Base-by-base conservation (phyloP, 1,140 invertebrate species). In the Polypedilum pembai region DNA sequence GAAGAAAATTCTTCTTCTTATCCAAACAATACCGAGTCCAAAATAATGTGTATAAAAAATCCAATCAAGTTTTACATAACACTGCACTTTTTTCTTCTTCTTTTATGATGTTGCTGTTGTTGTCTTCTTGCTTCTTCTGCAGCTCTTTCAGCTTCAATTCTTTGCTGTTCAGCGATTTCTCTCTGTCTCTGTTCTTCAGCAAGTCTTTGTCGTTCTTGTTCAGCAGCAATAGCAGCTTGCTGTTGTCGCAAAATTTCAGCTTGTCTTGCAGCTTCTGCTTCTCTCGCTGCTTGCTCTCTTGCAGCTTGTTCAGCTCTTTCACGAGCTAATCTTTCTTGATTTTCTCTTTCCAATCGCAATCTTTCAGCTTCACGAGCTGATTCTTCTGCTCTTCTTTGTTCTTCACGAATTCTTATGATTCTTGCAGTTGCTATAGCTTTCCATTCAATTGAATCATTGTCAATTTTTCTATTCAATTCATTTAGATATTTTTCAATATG, bases 341-440 rank as follows among this genome's bases (percentile, higher is more conserved):
- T 18, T 8, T 20, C 20, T 69, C 17, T n/a, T 21, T 69, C 17
- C 4, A 7, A 4, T 69, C 65, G 3, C 18, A 69, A 20, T 8
- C 65, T 18, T 69, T 69, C 65, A 69, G 65, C 65, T 69, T 69
- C 65, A 18, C 65, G 17, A 18, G 65, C 65, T 18, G 65, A 17
- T 69, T 69, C 65, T 7, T 20, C 65, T 10, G 65, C 65, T 21
- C 65, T 5, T 20, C 65, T 18, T 21, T 69, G 17, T 18, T 69
- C 65, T 20, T 69, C 65, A 20, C 17, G 20, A 69, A 69, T 69
- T 69, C 12, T 69, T 3, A 20, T 1, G 0, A 69, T 69, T 8
- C 18, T 69, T 20, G 65, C 65, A 17, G 20, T 69, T 21, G 20
- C 65, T 18, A 18, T 18, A 18, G 15, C 65, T 69, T 20, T 69